Evolutionary conservation across 2,113 vertebrate species (phyloP).

Genomic region (Syngnathus typhle): DNA sequence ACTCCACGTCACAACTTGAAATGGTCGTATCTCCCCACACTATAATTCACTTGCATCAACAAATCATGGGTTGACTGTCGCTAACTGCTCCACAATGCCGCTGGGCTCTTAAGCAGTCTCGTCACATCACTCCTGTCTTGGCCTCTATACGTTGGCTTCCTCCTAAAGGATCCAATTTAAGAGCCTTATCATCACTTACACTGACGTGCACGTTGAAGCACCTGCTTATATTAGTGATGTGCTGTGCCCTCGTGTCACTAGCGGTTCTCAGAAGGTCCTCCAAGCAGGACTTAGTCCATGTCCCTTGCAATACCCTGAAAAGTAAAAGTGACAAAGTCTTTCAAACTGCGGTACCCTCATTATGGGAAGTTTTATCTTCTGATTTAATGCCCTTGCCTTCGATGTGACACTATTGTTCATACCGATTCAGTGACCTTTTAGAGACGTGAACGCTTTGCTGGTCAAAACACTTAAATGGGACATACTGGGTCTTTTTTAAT

Average conservation of each 20-base stretch:
- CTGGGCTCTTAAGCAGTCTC: not conserved
- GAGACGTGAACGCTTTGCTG: not conserved
- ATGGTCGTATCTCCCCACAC: not conserved
- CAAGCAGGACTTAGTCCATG: not conserved
- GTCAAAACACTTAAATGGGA: not conserved
- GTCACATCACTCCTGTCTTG: not conserved
- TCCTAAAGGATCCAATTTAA: slow-evolving; percentile 3
- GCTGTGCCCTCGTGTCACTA: not conserved
- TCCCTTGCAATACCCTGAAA: not conserved
- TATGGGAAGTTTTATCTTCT: not conserved
- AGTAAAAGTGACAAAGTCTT: not conserved
- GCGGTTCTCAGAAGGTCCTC: not conserved
- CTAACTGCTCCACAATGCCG: not conserved
- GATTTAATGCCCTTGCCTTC: not conserved
- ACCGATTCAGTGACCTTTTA: not conserved
- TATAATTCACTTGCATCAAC: not conserved
- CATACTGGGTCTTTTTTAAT: too few species aligned
- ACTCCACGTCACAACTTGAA: not conserved
- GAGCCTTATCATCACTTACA: slow-evolving; percentile 3
- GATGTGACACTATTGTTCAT: not conserved
- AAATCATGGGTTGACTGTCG: not conserved
- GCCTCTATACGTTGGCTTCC: not conserved
- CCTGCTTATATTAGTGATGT: slow-evolving; percentile 1
- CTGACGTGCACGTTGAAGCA: slow-evolving; percentile 1
- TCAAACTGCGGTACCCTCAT: not conserved